Percentiles rank a stretch among this genome's conserved stretches.
phyloP scores from a whole-genome alignment of 2,888 invertebrate species.

The Heliconius hortense region DNA sequence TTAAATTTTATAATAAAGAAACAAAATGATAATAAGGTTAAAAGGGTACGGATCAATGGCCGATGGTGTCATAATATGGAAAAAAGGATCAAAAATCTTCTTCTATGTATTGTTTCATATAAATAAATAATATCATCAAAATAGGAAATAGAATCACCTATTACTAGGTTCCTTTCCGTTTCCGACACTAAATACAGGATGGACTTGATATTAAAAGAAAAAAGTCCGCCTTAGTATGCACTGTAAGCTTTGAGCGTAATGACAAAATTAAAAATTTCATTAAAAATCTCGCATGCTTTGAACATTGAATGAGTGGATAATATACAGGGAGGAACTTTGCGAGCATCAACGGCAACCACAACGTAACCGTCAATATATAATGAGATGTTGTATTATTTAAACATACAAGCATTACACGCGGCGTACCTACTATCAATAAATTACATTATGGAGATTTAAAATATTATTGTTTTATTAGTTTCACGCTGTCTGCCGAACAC shows the following conservation, averaged over 20 bases:
- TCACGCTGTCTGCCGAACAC: no score
- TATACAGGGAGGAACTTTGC: not conserved
- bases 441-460: not conserved
- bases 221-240: not conserved
- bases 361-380: constrained; percentile 14
- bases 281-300: not conserved
- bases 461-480: not conserved
- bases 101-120: not conserved
- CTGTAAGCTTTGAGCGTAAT: not conserved
- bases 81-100: not conserved
- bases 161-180: not conserved
- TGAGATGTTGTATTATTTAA: constrained; percentile 14
- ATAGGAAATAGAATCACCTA: not conserved
- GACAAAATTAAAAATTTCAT: not conserved
- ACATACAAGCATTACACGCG: constrained; percentile 2
- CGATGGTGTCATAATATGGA: no score
- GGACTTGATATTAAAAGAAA: not conserved
- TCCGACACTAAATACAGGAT: not conserved
- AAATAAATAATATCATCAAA: not conserved
- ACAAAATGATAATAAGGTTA: not conserved
- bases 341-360: not conserved
- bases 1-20: no score
- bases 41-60: no score
- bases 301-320: constrained; percentile 15
- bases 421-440: constrained; percentile 3